Base-by-base conservation (phyloP, 2,797 vertebrate genomes). In the Enteromius treurensis region DNA sequence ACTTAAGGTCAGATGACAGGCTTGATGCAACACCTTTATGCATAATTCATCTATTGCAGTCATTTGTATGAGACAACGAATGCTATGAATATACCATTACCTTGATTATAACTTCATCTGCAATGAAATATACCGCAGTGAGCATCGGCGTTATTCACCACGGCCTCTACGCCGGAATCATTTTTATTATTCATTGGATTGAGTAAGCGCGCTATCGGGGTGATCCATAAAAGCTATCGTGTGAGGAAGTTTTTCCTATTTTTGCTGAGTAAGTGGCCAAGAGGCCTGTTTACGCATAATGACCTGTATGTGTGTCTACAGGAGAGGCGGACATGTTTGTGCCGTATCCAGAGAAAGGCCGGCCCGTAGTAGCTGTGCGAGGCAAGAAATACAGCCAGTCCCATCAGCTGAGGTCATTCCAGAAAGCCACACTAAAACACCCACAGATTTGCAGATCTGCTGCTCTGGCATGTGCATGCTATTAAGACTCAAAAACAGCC, bases 151-250 rank as follows among this genome's bases (percentile, higher is more conserved):
- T 87, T 86, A 87, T 81, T 88, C 67, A 79, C 84, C 58, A 71
- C n/a, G 64, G 78, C 80, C 70, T n/a, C 45, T 58, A 88, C 69
- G 75, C 68, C 74, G 86, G 78, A 85, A 89, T 90, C 75, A 73
- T 87, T 88, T 83, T 90, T 91, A 89, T 91, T 91, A 92, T 92
- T 92, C 90, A 91, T 74, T 90, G 88, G 88, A 90, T 84, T 88
- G 14, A 76, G 86, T 88, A 82, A 87, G 84, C 83, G 80, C 81
- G 82, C 68, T 87, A 90, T 87, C 85, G 81, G 69, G 49, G 70
- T 79, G 81, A 90, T 91, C 88, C 83, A 91, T 92, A 91, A 89
- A 88, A 91, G 78, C 82, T 90, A 91, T 86, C 81, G 80, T 79
- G 53, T 86, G 87, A 81, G 87, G 83, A 69, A 23, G 69, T 84